Evolutionary conservation across 2,797 vertebrate species (phyloP), one percentile per base, ranked within the genome.

Genomic region (Scarus forsteni): DNA sequence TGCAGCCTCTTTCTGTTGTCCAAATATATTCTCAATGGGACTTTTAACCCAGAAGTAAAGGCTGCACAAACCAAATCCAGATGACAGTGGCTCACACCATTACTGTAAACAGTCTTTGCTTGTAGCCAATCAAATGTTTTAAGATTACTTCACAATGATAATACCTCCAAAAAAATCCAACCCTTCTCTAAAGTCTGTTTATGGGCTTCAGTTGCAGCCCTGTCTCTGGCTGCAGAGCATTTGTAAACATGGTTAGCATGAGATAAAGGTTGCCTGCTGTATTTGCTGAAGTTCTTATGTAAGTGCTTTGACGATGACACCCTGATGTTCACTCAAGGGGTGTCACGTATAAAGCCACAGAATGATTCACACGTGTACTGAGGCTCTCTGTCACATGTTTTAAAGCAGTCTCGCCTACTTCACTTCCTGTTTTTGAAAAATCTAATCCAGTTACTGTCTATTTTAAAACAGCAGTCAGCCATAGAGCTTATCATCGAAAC

Each of bases 391-490:
- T 81, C 72, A 77, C 77, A 59, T 65, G 76, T 76, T 18, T 35
- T 19, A 49, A 34, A 84, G 67, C 76, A 67, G 45, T 44, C 56
- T 27, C 11, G 57, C 72, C 51, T 58, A 51, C 54, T 52, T 6
- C 34, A 87, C 76, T 93, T 93, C 90, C 81, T 53, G 56, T 38
- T 81, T 76, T 77, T 56, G 7, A 18, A n/a, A 42, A 1, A 9
- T 51, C 7, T 76, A n/a, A 27, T 61, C 38, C 49, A 42, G 64
- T 53, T 42, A 65, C 40, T 74, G 66, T 86, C 86, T 76, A 66
- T 78, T 11, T 49, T 35, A 77, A 46, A 12, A 39, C 58, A 19
- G 12, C 35, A 10, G 6, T 62, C 16, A 44, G 48, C 19, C 14
- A 8, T 14, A 36, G 12, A 18, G 8, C 34, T 35, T 15, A 15